phyloP scores from a whole-genome alignment of 1,140 invertebrate genomes.

The Microplitis mediator region DNA sequence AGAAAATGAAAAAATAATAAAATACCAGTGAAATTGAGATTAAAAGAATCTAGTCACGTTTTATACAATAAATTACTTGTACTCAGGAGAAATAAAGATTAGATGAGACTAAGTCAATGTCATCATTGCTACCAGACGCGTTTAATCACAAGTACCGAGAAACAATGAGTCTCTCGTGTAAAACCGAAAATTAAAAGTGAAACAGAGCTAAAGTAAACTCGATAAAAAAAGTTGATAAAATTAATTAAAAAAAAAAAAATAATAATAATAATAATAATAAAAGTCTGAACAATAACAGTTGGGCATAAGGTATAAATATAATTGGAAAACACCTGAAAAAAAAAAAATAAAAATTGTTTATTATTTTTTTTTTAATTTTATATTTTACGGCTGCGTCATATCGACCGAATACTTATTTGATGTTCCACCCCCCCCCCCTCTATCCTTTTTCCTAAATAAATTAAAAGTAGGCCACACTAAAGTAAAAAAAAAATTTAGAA shows the following conservation, averaged over 20 bases:
- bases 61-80: background rate
- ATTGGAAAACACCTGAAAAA: no score
- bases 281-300: no score
- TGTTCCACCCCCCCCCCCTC: no score
- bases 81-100: background rate
- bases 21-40: background rate
- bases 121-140: background rate
- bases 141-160: background rate
- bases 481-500: no score
- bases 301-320: no score
- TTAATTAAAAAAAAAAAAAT: background rate
- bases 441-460: no score
- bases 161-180: background rate
- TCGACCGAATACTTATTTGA: no score
- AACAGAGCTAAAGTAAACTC: background rate
- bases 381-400: no score
- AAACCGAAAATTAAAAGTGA: background rate
- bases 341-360: no score
- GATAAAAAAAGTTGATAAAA: background rate
- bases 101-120: background rate
- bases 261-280: no score
- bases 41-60: background rate
- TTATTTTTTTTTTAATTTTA: no score
- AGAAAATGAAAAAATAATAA: background rate
- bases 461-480: no score